Base-by-base conservation (phyloP, 2,113 vertebrate genomes). In the Ceratotherium simum region DNA sequence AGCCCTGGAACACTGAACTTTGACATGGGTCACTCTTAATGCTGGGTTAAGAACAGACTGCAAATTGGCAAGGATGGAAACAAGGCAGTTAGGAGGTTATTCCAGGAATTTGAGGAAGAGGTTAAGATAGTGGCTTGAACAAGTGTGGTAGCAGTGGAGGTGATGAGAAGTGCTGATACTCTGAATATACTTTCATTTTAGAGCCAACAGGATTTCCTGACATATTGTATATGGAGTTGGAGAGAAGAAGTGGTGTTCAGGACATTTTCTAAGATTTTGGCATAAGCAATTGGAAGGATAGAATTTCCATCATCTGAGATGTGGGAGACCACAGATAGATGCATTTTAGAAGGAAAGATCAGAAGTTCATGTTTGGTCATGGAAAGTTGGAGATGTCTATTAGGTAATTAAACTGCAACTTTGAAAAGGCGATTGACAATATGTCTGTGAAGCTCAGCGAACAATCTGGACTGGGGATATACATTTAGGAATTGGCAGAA, bases 141-240 rank as follows among this genome's bases (percentile, higher is more conserved):
- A 67, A 48, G 17, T 56, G 4, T 46, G 36, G 25, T 73, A 82
- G 27, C 12, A 69, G 20, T 82, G 29, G 56, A 48, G 5, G 9
- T 82, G 46, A 76, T 65, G 39, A 36, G 20, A 65, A 65, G 3
- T 39, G n/a, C 16, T 54, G 36, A 78, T 20, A 76, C 36, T 91
- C 48, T 90, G 36, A 82, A 75, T 73, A 48, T 33, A 73, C 90
- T 95, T 90, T 92, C 20, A 90, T 60, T 62, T 96, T 90, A 79
- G n/a, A 78, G 33, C 39, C 27, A 54, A 36, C 25, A 62, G 4
- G 8, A 46, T 89, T 90, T 94, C 46, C n/a, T 94, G n/a, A 65
- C 3, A 12, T 46, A 60, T 8, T 39, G 12, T 51, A 54, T 54
- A 76, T 17, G 8, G 54, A 58, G 5, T 90, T 36, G 67, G 9